Conservation (phyloP, 2,888 invertebrate species). For the Dromius quadrimaculatus region DNA sequence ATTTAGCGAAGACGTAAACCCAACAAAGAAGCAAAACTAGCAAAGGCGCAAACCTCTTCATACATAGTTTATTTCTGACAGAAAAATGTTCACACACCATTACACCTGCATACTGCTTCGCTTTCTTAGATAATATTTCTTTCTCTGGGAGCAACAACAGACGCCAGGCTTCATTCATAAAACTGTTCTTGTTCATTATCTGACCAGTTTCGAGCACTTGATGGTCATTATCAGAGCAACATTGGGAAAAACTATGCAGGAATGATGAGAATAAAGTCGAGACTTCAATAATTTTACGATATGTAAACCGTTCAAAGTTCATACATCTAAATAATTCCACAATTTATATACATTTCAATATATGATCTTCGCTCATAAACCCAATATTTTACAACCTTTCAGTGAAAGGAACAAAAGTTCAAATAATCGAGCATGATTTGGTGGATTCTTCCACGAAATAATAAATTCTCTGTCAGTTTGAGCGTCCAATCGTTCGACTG, state of each 20-base stretch:
- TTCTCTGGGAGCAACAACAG: neutral
- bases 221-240: too few relatives aligned
- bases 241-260: too few relatives aligned
- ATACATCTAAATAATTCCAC: too few relatives aligned
- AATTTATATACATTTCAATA: too few relatives aligned
- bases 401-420: neutral
- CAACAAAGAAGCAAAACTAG: neutral
- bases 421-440: too few relatives aligned
- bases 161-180: too few relatives aligned
- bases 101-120: slow-evolving; percentile 47
- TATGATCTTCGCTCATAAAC: slow-evolving; percentile 1
- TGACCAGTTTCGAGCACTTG: too few relatives aligned
- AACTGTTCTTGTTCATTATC: too few relatives aligned
- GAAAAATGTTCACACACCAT: slow-evolving; percentile 40
- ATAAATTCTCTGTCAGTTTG: slow-evolving; percentile 10
- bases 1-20: neutral
- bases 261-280: too few relatives aligned
- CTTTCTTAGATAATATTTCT: slow-evolving; percentile 34
- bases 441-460: slow-evolving; percentile 18
- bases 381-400: slow-evolving; percentile 5
- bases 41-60: slow-evolving; percentile 1
- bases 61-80: slow-evolving; percentile 45
- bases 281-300: too few relatives aligned
- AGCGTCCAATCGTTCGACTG: slow-evolving; percentile 9
- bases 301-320: too few relatives aligned